A percentile compares a stretch with the other conserved stretches of the same genome.
Conservation (phyloP, 2,888 invertebrate genomes). For the Dyspetes luteomarginatus region DNA sequence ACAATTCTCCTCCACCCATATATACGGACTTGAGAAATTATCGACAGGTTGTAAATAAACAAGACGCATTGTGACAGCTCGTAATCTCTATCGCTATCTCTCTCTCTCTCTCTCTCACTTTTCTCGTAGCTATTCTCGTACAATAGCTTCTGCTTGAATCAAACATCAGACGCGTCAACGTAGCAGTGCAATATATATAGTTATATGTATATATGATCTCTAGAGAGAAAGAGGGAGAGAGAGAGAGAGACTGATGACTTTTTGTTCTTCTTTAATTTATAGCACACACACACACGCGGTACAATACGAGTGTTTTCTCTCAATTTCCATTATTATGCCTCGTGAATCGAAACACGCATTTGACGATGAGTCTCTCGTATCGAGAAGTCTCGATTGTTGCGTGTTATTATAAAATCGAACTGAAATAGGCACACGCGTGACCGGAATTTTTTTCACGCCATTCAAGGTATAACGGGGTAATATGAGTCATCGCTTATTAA, state of each 20-base stretch:
- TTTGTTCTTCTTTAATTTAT: neutral
- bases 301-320: neutral
- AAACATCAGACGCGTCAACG: conserved; percentile 25
- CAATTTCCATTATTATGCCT: neutral
- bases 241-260: neutral
- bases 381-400: neutral
- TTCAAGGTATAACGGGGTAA: neutral
- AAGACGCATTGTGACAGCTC: conserved; percentile 53
- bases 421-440: conserved; percentile 55
- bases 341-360: neutral
- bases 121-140: conserved; percentile 26
- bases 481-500: neutral
- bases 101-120: neutral
- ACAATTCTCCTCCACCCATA: neutral
- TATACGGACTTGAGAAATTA: conserved; percentile 23
- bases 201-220: too few species aligned
- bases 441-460: conserved; percentile 17
- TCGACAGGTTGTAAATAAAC: conserved; percentile 56
- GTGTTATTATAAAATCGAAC: conserved; percentile 52
- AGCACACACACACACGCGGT: neutral
- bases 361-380: neutral
- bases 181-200: neutral
- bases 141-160: conserved; percentile 36
- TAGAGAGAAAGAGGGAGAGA: too few species aligned
- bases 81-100: conserved; percentile 42